These are phyloP conservation scores for Ramphastos sulfuratus DNA, from an alignment of 2,113 vertebrate species.

Conservation along the genomic window DNA sequence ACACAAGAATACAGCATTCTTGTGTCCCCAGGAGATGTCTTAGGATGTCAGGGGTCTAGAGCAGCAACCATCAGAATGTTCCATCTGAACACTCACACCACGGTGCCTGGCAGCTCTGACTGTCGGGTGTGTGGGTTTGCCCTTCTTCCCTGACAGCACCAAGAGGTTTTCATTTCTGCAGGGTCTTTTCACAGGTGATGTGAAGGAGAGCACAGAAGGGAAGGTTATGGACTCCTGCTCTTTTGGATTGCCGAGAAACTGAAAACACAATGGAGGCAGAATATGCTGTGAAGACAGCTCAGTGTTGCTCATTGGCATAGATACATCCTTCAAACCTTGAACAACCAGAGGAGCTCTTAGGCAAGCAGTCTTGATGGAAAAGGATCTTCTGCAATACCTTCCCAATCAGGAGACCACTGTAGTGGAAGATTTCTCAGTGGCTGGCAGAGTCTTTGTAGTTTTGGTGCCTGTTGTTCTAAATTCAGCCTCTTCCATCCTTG, in stretches of 20 bases:
- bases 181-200: too few relatives aligned
- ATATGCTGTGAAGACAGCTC: neutral
- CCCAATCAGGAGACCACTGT: neutral
- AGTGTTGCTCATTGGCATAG: neutral
- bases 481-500: neutral
- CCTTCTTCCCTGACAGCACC: too few relatives aligned
- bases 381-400: neutral
- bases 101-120: too few relatives aligned
- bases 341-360: neutral
- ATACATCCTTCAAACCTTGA: neutral
- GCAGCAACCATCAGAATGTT: too few relatives aligned
- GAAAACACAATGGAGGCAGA: neutral
- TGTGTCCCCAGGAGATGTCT: too few relatives aligned
- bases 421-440: neutral
- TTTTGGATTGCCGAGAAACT: neutral
- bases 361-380: neutral
- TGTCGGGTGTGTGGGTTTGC: too few relatives aligned
- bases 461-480: constrained; percentile 9
- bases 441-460: neutral
- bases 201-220: too few relatives aligned
- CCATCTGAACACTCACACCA: too few relatives aligned
- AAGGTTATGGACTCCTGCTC: neutral
- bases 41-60: too few relatives aligned
- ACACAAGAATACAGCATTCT: too few relatives aligned
- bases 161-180: too few relatives aligned